Conservation (phyloP, 2,797 vertebrate species). For the Hephaestus fuliginosus region DNA sequence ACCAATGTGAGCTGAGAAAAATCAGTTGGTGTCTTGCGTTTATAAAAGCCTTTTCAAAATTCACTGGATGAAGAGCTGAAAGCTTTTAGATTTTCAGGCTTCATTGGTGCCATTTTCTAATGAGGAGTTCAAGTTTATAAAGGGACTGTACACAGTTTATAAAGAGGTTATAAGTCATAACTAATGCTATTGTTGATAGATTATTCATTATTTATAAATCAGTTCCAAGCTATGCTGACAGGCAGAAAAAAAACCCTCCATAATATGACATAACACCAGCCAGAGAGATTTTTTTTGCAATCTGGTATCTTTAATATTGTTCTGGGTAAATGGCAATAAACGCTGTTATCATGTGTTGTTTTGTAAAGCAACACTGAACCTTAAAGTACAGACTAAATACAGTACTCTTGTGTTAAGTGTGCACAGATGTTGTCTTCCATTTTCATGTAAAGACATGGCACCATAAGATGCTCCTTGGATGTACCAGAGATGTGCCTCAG, state of each 20-base stretch:
- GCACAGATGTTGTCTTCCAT: neutral
- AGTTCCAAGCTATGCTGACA: neutral
- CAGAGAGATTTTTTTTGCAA: neutral
- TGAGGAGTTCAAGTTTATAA: neutral
- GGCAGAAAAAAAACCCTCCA: neutral
- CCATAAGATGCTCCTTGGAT: constrained; percentile 30
- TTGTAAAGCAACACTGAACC: too few species aligned
- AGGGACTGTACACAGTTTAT: neutral
- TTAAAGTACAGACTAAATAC: neutral
- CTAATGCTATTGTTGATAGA: neutral
- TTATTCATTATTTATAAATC: neutral
- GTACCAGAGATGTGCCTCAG: constrained; percentile 53
- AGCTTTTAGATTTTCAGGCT: neutral
- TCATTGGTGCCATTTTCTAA: neutral
- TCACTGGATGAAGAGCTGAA: neutral
- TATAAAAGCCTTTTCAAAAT: constrained; percentile 11
- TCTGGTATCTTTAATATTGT: neutral
- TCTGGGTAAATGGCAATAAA: too few species aligned
- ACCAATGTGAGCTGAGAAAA: constrained; percentile 4
- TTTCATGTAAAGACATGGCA: constrained; percentile 13
- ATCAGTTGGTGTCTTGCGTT: neutral
- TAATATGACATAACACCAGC: neutral
- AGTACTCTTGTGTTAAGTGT: neutral
- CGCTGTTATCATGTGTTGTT: too few species aligned
- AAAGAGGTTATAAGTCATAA: neutral